These are phyloP conservation scores for Orussus abietinus DNA, from an alignment of 1,140 invertebrate species.

Conservation along the genomic window DNA sequence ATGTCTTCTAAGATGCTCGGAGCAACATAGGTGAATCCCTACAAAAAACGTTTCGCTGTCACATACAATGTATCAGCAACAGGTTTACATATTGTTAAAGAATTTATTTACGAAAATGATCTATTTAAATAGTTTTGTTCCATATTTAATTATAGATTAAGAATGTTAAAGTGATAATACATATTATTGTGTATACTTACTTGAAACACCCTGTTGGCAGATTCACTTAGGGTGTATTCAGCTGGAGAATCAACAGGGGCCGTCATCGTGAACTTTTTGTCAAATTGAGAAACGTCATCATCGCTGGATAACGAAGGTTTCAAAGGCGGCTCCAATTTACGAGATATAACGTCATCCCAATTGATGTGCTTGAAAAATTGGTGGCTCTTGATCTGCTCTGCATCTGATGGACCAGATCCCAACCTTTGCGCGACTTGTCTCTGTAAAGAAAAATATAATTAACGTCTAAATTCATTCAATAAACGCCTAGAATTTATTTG, in stretches of 20 bases:
- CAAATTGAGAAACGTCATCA: constrained; percentile 98
- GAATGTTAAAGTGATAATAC: no score
- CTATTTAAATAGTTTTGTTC: no score
- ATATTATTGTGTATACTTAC: no score
- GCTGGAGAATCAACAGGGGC: constrained; percentile 98
- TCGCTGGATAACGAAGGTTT: constrained; percentile 82
- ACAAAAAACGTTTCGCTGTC: no score
- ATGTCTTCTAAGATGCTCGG: constrained; percentile 94
- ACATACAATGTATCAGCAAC: no score
- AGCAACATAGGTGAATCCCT: constrained; percentile 98
- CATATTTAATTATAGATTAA: no score
- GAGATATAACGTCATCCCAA: constrained; percentile 86
- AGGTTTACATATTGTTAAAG: constrained; percentile 1
- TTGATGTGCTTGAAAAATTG: constrained; percentile 89
- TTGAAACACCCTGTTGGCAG: constrained; percentile 91
- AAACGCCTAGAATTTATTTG: no score
- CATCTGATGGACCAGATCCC: constrained; percentile 78
- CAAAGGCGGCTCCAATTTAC: constrained; percentile 86
- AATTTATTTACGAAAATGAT: constrained; percentile 11
- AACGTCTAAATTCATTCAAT: no score
- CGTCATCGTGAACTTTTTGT: constrained; percentile 95
- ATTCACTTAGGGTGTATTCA: constrained; percentile 91
- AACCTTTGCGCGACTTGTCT: constrained; percentile 67
- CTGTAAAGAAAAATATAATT: constrained; percentile 38
- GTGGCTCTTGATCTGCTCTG: constrained; percentile 83